These are phyloP conservation scores for Eubasilissa regina DNA, from an alignment of 1,140 invertebrate species.

Conservation along the genomic window DNA sequence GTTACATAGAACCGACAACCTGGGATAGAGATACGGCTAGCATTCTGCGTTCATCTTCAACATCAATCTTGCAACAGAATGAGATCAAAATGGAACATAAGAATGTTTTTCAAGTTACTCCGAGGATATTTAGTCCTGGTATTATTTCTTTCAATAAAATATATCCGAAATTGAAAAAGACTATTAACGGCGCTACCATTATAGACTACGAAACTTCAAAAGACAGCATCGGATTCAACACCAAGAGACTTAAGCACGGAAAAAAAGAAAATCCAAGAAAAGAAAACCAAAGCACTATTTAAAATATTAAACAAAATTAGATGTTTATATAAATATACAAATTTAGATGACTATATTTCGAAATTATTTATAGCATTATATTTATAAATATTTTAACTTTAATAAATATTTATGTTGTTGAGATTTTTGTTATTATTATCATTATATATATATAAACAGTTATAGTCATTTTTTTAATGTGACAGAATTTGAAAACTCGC, in stretches of 20 bases:
- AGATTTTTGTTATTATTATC: not conserved
- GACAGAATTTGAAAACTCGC: too few species aligned
- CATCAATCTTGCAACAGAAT: slow-evolving; percentile 45
- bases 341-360: slow-evolving; percentile 19
- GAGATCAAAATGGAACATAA: slow-evolving; percentile 42
- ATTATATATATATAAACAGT: too few species aligned
- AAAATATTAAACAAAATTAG: not conserved
- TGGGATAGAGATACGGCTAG: slow-evolving; percentile 65
- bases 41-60: slow-evolving; percentile 53
- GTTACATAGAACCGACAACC: slow-evolving; percentile 70
- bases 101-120: slow-evolving; percentile 53
- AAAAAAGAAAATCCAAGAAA: slow-evolving; percentile 53
- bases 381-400: slow-evolving; percentile 33
- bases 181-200: slow-evolving; percentile 1
- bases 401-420: slow-evolving; percentile 50
- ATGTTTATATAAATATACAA: slow-evolving; percentile 3
- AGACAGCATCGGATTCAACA: slow-evolving; percentile 48
- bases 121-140: slow-evolving; percentile 58
- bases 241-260: slow-evolving; percentile 53
- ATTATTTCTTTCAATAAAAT: slow-evolving; percentile 64
- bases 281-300: slow-evolving; percentile 38
- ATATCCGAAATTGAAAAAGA: slow-evolving; percentile 63
- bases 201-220: slow-evolving; percentile 50
- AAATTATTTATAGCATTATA: slow-evolving; percentile 24
- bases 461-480: too few species aligned